Percentiles rank a stretch among this genome's conserved stretches.
Conservation (phyloP, 2,113 vertebrate species). For the Nannospalax galili region DNA sequence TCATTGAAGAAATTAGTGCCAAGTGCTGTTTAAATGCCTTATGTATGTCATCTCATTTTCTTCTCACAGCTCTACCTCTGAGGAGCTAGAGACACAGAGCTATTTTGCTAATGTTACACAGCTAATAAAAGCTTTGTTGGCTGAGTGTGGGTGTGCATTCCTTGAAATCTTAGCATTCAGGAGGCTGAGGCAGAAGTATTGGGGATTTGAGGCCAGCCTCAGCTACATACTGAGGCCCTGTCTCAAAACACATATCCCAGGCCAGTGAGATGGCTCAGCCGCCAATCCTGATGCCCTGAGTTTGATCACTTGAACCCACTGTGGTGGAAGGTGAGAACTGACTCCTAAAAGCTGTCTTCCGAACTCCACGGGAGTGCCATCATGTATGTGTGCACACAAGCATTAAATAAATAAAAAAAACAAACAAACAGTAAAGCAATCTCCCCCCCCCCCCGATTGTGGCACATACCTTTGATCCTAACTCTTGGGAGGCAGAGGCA, state of each 20-base stretch:
- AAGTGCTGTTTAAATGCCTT: neutral
- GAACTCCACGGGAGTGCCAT: too few species aligned
- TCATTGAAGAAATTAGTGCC: neutral
- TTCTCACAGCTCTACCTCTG: neutral
- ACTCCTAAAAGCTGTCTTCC: neutral
- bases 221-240: neutral
- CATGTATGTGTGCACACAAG: too few species aligned
- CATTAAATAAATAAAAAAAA: too few species aligned
- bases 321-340: neutral
- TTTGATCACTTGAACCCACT: neutral
- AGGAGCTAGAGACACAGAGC: conserved; percentile 1
- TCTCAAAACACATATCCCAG: neutral
- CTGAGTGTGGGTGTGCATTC: neutral
- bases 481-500: too few species aligned
- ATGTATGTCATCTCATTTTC: neutral
- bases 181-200: neutral
- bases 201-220: neutral
- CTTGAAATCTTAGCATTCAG: neutral
- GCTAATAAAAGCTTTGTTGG: neutral
- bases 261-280: neutral
- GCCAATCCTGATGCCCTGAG: neutral
- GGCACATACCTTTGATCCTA: too few species aligned
- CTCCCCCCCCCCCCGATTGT: too few species aligned
- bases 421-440: too few species aligned
- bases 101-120: neutral